phyloP scores from a whole-genome alignment of 92 coral and sea anemone genomes.

The Virgularia gustaviana region DNA sequence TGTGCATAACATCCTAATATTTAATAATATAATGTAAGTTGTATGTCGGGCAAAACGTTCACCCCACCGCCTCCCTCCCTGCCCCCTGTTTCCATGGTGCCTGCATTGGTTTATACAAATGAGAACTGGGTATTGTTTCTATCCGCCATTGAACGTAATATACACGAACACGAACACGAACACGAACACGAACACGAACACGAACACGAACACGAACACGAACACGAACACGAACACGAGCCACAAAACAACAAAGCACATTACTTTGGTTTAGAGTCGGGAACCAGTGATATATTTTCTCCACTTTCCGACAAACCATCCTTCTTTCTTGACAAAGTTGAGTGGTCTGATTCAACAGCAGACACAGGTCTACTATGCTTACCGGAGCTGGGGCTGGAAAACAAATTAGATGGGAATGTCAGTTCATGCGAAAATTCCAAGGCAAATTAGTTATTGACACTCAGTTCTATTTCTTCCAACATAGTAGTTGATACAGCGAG shows the following conservation, averaged over 20 bases:
- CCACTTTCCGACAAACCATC: conserved; percentile 18
- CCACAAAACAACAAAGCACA: neutral
- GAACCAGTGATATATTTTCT: neutral
- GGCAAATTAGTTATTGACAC: too few species aligned
- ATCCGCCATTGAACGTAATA: too few species aligned
- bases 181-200: conserved; percentile 13
- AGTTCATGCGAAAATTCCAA: neutral
- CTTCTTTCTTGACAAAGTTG: conserved; percentile 1
- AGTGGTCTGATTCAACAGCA: conserved; percentile 4
- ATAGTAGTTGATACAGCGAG: too few species aligned
- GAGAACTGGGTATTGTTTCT: neutral
- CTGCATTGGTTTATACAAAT: neutral
- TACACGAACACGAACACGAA: conserved; percentile 12
- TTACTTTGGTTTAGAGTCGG: conserved; percentile 19
- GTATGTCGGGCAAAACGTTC: too few species aligned
- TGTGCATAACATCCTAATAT: too few species aligned
- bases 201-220: neutral
- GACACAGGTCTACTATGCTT: conserved; percentile 3
- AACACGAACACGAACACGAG: neutral
- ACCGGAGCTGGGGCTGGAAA: conserved; percentile 21
- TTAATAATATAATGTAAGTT: too few species aligned
- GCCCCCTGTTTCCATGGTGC: neutral
- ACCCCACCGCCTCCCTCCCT: too few species aligned
- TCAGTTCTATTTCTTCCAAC: too few species aligned
- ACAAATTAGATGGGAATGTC: neutral